Evolutionary conservation across 2,797 vertebrate species (phyloP).

Genomic region (Malacoraja senta): DNA sequence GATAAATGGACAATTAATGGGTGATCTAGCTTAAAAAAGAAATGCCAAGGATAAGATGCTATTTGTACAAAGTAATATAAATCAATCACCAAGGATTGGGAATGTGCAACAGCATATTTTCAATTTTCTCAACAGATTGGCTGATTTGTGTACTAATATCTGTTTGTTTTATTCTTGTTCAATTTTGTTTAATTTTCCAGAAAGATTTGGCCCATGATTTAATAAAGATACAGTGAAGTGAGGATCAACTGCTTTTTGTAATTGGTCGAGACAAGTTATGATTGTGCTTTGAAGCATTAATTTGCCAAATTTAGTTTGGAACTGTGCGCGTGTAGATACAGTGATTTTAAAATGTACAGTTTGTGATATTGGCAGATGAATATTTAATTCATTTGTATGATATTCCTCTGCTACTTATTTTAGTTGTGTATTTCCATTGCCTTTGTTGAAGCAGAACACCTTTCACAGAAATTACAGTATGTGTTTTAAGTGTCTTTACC

Average conservation of each 20-base stretch:
- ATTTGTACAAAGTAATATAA: neutral
- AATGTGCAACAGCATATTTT: neutral
- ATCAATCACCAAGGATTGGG: neutral
- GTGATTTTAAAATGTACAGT: neutral
- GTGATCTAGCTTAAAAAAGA: neutral
- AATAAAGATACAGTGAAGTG: neutral
- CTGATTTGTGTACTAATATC: neutral
- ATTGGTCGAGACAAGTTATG: neutral
- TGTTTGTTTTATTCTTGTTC: no score
- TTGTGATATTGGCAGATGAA: neutral
- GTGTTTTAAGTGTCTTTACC: neutral
- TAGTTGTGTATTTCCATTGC: neutral
- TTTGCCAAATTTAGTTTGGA: slow-evolving; percentile 16
- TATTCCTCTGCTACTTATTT: neutral
- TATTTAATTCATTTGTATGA: slow-evolving; percentile 7
- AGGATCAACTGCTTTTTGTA: neutral
- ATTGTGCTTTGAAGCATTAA: slow-evolving; percentile 12
- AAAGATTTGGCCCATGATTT: slow-evolving; percentile 7
- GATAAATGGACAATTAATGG: neutral
- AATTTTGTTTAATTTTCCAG: neutral
- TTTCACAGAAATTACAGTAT: neutral
- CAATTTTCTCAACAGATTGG: neutral
- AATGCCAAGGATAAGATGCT: neutral
- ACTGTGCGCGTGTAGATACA: neutral
- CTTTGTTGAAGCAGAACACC: neutral